These are phyloP conservation scores for Lagocephalus sceleratus DNA, from an alignment of 2,797 vertebrate species.

Conservation along the genomic window DNA sequence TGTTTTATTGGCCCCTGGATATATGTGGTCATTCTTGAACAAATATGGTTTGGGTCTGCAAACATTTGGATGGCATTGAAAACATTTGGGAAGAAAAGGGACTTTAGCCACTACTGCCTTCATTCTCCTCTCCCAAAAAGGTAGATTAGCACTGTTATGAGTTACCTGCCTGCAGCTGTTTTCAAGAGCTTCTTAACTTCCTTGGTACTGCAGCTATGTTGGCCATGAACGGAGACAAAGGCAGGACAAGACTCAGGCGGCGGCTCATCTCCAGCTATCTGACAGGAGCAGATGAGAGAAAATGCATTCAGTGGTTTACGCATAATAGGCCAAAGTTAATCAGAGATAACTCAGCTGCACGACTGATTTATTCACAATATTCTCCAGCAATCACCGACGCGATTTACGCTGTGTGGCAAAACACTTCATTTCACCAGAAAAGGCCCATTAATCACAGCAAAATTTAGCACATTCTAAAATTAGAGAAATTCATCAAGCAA, in stretches of 20 bases:
- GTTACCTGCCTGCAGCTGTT: conserved; percentile 86
- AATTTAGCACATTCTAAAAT: conserved; percentile 28
- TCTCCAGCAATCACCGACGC: conserved; percentile 12
- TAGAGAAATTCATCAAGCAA: conserved; percentile 26
- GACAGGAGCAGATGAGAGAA: conserved; percentile 38
- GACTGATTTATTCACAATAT: conserved; percentile 19
- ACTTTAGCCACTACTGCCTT: neutral
- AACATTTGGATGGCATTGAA: conserved; percentile 30
- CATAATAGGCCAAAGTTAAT: conserved; percentile 10
- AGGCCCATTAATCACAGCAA: conserved; percentile 27
- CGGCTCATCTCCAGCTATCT: conserved; percentile 93
- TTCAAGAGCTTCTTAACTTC: conserved; percentile 94
- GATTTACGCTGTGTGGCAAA: conserved; percentile 8
- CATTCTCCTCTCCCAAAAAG: conserved; percentile 1
- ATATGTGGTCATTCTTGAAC: conserved; percentile 90
- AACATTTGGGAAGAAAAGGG: neutral
- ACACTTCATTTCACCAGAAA: conserved; percentile 24
- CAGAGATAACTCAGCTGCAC: conserved; percentile 8
- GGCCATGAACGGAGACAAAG: conserved; percentile 89
- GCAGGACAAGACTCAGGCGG: conserved; percentile 86
- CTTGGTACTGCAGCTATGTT: conserved; percentile 87
- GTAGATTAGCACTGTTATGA: conserved; percentile 4
- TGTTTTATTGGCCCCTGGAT: conserved; percentile 79
- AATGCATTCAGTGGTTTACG: conserved; percentile 1
- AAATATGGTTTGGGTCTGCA: conserved; percentile 87